Base-by-base conservation (phyloP, 2,888 invertebrate genomes). In the Euzetes globulus region DNA sequence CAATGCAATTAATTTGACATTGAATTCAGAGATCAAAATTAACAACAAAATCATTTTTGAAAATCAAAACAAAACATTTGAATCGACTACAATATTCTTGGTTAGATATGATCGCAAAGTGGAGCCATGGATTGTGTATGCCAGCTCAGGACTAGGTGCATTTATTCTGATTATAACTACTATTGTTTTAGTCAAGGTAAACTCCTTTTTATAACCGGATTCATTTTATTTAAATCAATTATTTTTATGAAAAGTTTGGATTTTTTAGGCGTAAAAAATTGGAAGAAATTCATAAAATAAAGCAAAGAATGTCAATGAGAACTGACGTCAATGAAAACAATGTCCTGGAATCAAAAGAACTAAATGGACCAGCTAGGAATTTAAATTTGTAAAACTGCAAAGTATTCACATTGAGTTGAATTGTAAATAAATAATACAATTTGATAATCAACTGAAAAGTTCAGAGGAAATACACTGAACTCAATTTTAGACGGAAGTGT, bases 301-400 rank as follows among this genome's bases (percentile, higher is more conserved):
- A 73, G 60, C 63, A 73, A 47, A 60, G 73, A 73, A 73, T 73
- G 65, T 73, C 73, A 60, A 73, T 73, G 73, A 73, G 60, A 45
- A 71, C 65, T 17, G 60, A 73, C 17, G 15, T 60, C 17, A n/a
- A 25, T n/a, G 27, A 71, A 37, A 37, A 29, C 1, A 71, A 29
- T 5, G 45, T 17, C 22, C 3, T 70, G 27, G 55, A 72, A 9
- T 19, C 6, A 19, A 63, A 72, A 11, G 72, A 71, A 11, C 3
- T 22, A 9, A 15, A 71, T 41, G 71, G 7, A 33, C 7, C 33
- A 33, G 33, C 33, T 3, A 41, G 25, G 41, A n/a, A n/a, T n/a
- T 33, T 7, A 33, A 33, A 33, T n/a, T n/a, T 33, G 7, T 4
- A 33, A 33, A 33, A 33, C 4, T 33, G 33, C 7, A 33, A 33